Conservation (phyloP, 2,113 vertebrate species). For the Melanerpes aurifrons region DNA sequence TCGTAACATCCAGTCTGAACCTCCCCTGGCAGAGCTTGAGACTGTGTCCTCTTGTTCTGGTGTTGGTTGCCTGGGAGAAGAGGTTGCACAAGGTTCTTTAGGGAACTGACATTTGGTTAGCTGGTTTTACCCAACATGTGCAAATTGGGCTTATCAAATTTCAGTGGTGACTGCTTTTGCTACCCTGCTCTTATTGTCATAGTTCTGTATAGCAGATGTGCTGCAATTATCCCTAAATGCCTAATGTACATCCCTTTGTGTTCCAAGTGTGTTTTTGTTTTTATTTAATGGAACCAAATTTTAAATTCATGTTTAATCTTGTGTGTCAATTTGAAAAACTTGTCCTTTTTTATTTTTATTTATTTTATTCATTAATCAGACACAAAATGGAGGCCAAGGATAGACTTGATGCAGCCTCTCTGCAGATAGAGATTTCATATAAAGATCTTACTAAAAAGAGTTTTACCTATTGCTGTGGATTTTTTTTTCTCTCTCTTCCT, state of each 20-base stretch:
- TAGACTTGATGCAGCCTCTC: neutral
- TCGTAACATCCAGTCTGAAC: too few species aligned
- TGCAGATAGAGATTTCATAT: neutral
- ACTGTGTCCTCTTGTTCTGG: too few species aligned
- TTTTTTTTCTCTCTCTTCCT: neutral
- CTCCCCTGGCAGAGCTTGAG: too few species aligned
- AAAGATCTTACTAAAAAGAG: neutral
- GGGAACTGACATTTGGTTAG: neutral
- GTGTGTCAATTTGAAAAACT: neutral
- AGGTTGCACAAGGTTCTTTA: neutral
- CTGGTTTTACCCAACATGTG: neutral
- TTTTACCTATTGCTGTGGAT: neutral
- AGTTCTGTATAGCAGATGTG: neutral
- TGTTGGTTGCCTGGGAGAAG: too few species aligned
- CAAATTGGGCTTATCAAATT: neutral
- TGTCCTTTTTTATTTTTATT: neutral
- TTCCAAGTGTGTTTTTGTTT: neutral
- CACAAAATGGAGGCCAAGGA: neutral
- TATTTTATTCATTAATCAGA: neutral
- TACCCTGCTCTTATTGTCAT: neutral
- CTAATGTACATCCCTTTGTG: neutral
- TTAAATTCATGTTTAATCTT: neutral
- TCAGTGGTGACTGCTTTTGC: neutral
- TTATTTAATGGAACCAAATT: neutral
- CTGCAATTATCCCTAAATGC: neutral